Percentiles rank a stretch among this genome's conserved stretches.
These are phyloP conservation scores for Pararge aegeria DNA, from an alignment of 1,140 invertebrate species.

Conservation along the genomic window DNA sequence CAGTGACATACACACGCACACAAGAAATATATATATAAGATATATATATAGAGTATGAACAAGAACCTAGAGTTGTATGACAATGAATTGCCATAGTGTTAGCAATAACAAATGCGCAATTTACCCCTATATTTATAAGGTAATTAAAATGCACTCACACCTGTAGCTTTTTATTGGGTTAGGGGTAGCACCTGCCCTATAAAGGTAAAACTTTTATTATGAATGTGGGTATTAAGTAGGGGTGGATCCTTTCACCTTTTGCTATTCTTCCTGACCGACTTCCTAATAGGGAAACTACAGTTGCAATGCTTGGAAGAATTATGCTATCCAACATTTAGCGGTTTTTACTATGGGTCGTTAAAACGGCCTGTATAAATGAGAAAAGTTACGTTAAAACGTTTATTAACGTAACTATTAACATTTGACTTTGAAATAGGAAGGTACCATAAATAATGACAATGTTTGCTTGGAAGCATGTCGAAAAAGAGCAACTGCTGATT, in stretches of 20 bases:
- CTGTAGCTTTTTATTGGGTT: constrained; percentile 4
- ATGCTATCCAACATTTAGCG: not conserved
- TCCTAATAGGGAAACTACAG: not conserved
- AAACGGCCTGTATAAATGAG: no score
- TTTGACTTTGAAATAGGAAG: no score
- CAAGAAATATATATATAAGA: no score
- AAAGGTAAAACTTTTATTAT: constrained; percentile 2
- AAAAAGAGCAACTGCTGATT: no score
- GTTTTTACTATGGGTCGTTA: no score
- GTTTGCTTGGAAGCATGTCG: no score
- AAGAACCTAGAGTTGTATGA: no score
- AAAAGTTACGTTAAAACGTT: no score
- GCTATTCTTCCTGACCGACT: not conserved
- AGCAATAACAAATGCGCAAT: not conserved
- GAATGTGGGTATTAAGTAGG: not conserved
- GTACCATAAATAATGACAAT: no score
- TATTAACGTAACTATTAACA: no score
- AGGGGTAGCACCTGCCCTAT: constrained; percentile 1
- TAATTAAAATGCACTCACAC: not conserved
- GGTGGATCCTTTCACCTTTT: constrained; percentile 1
- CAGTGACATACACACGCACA: no score
- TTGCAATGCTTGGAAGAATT: not conserved
- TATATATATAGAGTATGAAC: no score
- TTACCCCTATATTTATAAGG: not conserved
- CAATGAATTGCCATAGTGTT: not conserved